Evolutionary conservation across 92 coral and sea anemone genomes (phyloP).

Genomic region (Umimayanthus kanabou): DNA sequence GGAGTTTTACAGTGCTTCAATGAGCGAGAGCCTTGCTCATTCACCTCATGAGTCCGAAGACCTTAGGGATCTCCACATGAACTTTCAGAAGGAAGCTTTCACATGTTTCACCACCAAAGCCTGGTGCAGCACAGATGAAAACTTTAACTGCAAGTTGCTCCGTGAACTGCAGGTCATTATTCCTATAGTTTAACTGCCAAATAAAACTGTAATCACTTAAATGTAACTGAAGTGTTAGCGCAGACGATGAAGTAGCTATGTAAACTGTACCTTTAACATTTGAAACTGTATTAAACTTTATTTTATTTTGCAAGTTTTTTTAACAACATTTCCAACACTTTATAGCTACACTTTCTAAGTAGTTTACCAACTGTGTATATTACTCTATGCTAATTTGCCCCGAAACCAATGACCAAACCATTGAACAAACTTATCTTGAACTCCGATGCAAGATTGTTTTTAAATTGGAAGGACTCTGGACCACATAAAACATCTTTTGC

Average conservation of each 20-base stretch:
- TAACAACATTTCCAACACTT: too few relatives aligned
- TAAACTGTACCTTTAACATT: too few relatives aligned
- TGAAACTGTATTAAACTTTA: too few relatives aligned
- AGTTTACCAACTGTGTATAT: too few relatives aligned
- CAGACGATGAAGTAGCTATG: neutral
- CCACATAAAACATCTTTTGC: too few relatives aligned
- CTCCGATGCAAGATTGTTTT: too few relatives aligned
- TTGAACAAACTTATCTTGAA: too few relatives aligned
- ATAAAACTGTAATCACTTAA: neutral
- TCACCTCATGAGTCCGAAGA: neutral
- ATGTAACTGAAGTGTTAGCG: neutral
- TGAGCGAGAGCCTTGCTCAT: neutral
- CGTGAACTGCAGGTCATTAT: conserved; percentile 1
- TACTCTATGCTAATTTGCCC: too few relatives aligned
- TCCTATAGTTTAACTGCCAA: neutral
- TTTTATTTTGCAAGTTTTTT: too few relatives aligned
- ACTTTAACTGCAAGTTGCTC: conserved; percentile 10
- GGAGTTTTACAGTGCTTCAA: neutral
- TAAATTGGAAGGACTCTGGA: neutral
- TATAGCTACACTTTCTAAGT: too few relatives aligned
- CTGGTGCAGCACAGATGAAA: conserved; percentile 39
- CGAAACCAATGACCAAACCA: too few relatives aligned
- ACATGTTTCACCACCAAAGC: conserved; percentile 10
- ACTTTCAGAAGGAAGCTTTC: conserved; percentile 24
- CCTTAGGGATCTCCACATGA: conserved; percentile 31